Conservation (phyloP, 2,113 vertebrate species). For the Tragelaphus scriptus region DNA sequence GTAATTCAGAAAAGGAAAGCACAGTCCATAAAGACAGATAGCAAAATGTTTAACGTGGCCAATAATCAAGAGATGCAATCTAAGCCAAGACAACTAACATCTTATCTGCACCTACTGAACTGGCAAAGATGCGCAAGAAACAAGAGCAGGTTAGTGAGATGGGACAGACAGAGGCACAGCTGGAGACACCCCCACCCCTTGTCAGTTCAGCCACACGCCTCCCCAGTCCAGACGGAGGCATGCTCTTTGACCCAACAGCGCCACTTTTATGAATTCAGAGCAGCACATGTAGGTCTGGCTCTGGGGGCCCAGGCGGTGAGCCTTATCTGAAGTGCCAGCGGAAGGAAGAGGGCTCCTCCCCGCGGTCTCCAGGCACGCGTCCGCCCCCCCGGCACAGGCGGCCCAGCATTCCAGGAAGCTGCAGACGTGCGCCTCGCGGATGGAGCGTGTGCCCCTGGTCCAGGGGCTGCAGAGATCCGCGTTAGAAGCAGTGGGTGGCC, state of each 20-base stretch:
- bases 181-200: not conserved
- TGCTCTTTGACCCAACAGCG: not conserved
- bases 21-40: not conserved
- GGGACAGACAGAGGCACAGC: not conserved
- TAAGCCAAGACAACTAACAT: fast-evolving
- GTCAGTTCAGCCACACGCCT: fast-evolving
- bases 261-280: not conserved
- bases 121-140: fast-evolving
- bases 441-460: not conserved
- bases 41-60: not conserved
- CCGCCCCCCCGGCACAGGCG: fast-evolving
- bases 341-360: not conserved
- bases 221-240: fast-evolving
- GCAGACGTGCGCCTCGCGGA: fast-evolving
- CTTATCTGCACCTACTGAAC: too few relatives aligned
- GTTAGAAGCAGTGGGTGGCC: not conserved
- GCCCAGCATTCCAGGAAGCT: not conserved
- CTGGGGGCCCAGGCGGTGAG: not conserved
- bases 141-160: fast-evolving
- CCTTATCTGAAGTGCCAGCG: not conserved
- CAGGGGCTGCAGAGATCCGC: fast-evolving
- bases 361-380: fast-evolving
- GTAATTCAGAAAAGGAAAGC: not conserved
- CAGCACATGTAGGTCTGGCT: not conserved
- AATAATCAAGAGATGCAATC: not conserved